These are phyloP conservation scores for Tetragnatha versicolor DNA, from an alignment of 1,140 invertebrate genomes.

Conservation along the genomic window DNA sequence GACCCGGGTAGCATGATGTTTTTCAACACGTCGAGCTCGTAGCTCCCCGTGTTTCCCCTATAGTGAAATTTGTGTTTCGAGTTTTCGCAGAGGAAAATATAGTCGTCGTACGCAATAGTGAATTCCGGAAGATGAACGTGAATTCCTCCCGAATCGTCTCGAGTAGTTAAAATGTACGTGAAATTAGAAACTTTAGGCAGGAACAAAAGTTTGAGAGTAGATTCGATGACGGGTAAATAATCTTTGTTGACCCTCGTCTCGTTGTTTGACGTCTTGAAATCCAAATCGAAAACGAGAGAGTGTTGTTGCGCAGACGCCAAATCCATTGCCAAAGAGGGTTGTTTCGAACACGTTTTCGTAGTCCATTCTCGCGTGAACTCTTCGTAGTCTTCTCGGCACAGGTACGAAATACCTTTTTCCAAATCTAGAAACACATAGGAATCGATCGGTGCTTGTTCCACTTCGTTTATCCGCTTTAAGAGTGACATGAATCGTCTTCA, in stretches of 20 bases:
- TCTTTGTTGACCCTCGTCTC: no score
- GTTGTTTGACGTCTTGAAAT: background rate
- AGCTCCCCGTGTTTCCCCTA: background rate
- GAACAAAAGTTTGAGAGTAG: background rate
- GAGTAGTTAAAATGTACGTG: background rate
- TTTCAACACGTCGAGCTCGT: background rate
- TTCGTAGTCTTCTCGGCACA: background rate
- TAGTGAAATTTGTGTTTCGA: background rate
- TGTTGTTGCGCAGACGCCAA: background rate
- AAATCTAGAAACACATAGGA: background rate
- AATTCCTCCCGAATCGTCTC: background rate
- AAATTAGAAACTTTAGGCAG: background rate
- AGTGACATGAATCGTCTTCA: no score
- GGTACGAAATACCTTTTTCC: background rate
- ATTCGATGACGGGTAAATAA: background rate
- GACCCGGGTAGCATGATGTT: background rate
- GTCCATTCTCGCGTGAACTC: background rate
- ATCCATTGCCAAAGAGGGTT: background rate
- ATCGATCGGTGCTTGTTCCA: background rate
- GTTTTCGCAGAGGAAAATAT: background rate
- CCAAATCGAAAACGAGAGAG: background rate
- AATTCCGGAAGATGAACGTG: conserved; percentile 5
- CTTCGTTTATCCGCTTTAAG: background rate
- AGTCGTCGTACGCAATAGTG: conserved; percentile 5
- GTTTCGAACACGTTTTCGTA: background rate